A percentile compares a stretch with the other conserved stretches of the same genome.
These are phyloP conservation scores for Ctenochaetus hawaiiensis DNA, from an alignment of 2,797 vertebrate species.

Conservation along the genomic window DNA sequence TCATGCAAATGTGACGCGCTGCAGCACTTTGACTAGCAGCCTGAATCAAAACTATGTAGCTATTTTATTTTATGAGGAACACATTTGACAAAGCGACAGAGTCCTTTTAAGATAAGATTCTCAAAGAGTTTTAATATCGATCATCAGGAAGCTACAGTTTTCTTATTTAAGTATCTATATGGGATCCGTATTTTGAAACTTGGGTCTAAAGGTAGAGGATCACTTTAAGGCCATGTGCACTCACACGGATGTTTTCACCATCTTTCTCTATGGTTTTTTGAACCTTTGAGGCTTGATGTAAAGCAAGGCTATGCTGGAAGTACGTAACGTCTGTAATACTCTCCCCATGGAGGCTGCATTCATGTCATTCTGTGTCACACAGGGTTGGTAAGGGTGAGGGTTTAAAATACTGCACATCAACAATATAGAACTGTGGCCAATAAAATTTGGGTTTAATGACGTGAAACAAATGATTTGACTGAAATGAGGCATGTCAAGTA, in stretches of 20 bases:
- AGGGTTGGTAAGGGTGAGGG: too few species aligned
- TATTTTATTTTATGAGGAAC: neutral
- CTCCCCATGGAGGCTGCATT: too few species aligned
- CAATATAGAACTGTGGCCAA: too few species aligned
- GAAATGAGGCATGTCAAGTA: too few species aligned
- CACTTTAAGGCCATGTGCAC: neutral
- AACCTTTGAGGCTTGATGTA: neutral
- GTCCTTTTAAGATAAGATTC: neutral
- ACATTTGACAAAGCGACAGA: neutral
- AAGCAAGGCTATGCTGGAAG: neutral
- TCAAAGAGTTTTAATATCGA: neutral
- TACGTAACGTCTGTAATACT: too few species aligned
- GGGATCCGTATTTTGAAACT: neutral
- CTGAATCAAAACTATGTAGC: neutral
- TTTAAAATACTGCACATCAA: too few species aligned
- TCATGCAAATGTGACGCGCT: conserved; percentile 14
- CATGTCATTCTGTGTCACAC: too few species aligned
- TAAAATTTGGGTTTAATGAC: too few species aligned
- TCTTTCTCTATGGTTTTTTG: neutral
- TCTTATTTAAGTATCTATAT: neutral
- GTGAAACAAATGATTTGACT: too few species aligned
- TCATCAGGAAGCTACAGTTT: neutral
- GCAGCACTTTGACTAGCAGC: conserved; percentile 1
- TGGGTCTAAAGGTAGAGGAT: neutral
- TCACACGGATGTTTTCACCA: neutral